Evolutionary conservation across 2,888 invertebrate genomes (phyloP).

Genomic region (Torymus tubicola): DNA sequence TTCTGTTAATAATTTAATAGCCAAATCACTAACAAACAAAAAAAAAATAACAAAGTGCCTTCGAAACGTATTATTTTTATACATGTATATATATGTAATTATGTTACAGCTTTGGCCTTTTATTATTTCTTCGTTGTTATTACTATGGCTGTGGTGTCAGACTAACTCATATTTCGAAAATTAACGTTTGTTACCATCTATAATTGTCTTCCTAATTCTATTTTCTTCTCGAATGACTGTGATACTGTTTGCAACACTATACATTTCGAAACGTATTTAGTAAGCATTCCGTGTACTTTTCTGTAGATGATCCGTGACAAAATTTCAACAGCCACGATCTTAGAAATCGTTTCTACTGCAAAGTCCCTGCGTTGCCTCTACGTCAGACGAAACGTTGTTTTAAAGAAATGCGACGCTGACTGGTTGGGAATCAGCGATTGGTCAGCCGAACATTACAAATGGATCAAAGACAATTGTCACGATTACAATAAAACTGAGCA

Average conservation of each 20-base stretch:
- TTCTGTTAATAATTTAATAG: constrained; percentile 13
- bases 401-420: constrained; percentile 81
- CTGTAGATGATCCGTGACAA: constrained; percentile 84
- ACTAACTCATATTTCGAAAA: constrained; percentile 31
- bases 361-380: constrained; percentile 81
- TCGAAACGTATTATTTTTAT: constrained; percentile 25
- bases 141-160: constrained; percentile 31
- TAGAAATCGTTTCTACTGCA: constrained; percentile 83
- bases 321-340: constrained; percentile 86
- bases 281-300: constrained; percentile 5
- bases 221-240: constrained; percentile 11
- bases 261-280: neutral
- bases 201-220: constrained; percentile 19
- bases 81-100: constrained; percentile 12
- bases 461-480: constrained; percentile 81
- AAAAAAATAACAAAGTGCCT: neutral
- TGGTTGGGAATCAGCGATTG: constrained; percentile 84
- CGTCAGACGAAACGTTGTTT: constrained; percentile 84
- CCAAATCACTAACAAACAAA: constrained; percentile 45
- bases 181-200: constrained; percentile 17
- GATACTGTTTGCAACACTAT: neutral
- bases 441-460: constrained; percentile 82
- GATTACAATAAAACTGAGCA: constrained; percentile 82
- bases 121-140: neutral
- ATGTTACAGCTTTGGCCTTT: constrained; percentile 19